phyloP scores from a whole-genome alignment of 1,140 invertebrate species.

The Heliconius eleuchia region DNA sequence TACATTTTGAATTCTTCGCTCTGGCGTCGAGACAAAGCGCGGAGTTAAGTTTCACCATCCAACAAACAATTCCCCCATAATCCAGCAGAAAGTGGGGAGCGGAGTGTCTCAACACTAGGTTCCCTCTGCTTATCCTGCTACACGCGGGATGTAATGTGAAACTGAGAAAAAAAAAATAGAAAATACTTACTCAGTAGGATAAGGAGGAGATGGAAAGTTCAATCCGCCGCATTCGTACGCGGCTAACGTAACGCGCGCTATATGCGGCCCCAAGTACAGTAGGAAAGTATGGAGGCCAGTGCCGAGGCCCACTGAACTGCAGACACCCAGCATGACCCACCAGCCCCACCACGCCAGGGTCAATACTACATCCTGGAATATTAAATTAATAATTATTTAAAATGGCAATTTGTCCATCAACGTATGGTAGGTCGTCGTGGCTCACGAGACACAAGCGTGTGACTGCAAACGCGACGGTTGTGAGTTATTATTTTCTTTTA shows the following conservation, averaged over 20 bases:
- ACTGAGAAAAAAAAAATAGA: neutral
- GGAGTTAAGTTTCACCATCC: no score
- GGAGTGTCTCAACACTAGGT: no score
- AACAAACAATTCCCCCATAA: no score
- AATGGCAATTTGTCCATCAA: no score
- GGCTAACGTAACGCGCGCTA: constrained; percentile 97
- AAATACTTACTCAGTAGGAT: constrained; percentile 89
- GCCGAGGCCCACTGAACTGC: constrained; percentile 98
- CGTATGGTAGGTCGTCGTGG: no score
- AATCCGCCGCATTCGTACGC: constrained; percentile 98
- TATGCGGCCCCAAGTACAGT: constrained; percentile 96
- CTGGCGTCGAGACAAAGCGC: no score
- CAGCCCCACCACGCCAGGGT: constrained; percentile 83
- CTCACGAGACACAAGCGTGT: no score
- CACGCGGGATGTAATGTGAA: neutral
- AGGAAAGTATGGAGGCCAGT: constrained; percentile 99
- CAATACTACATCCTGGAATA: constrained; percentile 52
- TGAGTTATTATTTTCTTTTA: no score
- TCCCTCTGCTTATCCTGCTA: no score
- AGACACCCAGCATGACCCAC: constrained; percentile 97
- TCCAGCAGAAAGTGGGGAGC: no score
- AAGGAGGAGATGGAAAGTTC: constrained; percentile 96
- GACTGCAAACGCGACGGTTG: no score
- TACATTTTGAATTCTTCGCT: no score
- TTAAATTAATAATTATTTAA: neutral